Percentiles rank a stretch among this genome's conserved stretches.
These are phyloP conservation scores for Rhysida immarginata DNA, from an alignment of 1,140 invertebrate species.

Conservation along the genomic window DNA sequence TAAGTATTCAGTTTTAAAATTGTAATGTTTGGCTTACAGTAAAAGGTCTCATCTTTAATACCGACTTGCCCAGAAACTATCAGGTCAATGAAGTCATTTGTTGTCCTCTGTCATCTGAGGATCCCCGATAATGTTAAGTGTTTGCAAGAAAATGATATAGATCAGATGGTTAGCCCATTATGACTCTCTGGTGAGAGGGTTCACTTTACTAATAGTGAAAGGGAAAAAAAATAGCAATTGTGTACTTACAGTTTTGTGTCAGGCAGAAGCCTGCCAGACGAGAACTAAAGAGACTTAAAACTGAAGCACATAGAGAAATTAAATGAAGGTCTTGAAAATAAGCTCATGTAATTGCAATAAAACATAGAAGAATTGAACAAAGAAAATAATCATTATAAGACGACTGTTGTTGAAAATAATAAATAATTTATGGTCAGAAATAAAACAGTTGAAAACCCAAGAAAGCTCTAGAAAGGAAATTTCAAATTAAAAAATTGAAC, in stretches of 20 bases:
- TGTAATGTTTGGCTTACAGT: slow-evolving; percentile 31
- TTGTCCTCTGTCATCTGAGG: no score
- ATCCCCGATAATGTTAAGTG: no score
- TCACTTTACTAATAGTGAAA: slow-evolving; percentile 50
- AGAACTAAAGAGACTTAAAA: slow-evolving; percentile 65
- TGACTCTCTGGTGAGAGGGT: no score
- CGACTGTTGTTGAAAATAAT: slow-evolving; percentile 45
- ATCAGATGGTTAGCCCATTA: no score
- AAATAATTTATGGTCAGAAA: slow-evolving; percentile 29
- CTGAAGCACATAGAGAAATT: slow-evolving; percentile 89
- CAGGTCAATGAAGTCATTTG: slow-evolving; percentile 56
- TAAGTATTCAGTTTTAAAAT: slow-evolving; percentile 22
- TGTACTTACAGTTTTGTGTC: slow-evolving; percentile 67
- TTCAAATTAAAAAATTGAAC: slow-evolving; percentile 41
- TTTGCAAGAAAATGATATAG: no score
- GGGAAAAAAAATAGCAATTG: slow-evolving; percentile 46
- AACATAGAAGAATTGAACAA: slow-evolving; percentile 61
- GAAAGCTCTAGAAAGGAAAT: slow-evolving; percentile 44
- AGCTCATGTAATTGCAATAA: slow-evolving; percentile 92
- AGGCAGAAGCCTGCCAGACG: slow-evolving; percentile 59
- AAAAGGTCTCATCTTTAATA: slow-evolving; percentile 35
- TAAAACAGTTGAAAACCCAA: slow-evolving; percentile 40
- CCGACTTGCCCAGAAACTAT: slow-evolving; percentile 37
- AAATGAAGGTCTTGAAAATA: slow-evolving; percentile 94
- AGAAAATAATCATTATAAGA: slow-evolving; percentile 46